Percentiles rank a stretch among this genome's conserved stretches.
Conservation (phyloP, 1,140 invertebrate species). For the Lanistes nyassanus region DNA sequence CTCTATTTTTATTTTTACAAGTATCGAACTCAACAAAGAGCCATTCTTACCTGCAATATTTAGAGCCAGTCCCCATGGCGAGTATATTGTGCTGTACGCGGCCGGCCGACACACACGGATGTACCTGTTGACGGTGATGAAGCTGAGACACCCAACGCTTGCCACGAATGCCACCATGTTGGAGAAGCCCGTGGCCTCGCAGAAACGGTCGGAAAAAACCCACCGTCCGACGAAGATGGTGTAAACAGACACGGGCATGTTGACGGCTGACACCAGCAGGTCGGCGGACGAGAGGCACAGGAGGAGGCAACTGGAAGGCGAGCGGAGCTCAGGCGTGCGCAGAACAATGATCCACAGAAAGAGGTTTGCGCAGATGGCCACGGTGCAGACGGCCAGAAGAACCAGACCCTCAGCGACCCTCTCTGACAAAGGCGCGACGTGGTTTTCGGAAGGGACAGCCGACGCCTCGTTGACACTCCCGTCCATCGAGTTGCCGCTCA, state of each 20-base stretch:
- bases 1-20: neutral
- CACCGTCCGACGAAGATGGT: conserved; percentile 39
- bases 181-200: conserved; percentile 34
- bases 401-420: conserved; percentile 32
- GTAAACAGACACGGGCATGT: conserved; percentile 50
- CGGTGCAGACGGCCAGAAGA: conserved; percentile 35
- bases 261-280: conserved; percentile 47
- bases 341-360: conserved; percentile 46
- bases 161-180: conserved; percentile 43
- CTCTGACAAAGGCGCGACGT: conserved; percentile 19
- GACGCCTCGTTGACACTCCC: too few species aligned
- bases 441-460: too few species aligned
- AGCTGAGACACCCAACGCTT: conserved; percentile 39
- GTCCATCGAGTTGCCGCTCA: too few species aligned
- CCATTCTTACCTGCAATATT: conserved; percentile 4
- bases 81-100: neutral
- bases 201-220: conserved; percentile 31
- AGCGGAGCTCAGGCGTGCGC: conserved; percentile 41
- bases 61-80: neutral
- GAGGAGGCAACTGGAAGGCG: conserved; percentile 45
- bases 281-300: conserved; percentile 48
- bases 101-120: conserved; percentile 11
- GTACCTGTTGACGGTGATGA: conserved; percentile 38
- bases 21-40: too few species aligned
- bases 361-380: conserved; percentile 39